These are phyloP conservation scores for Agonopterix subpropinquella DNA, from an alignment of 2,888 invertebrate species.

Conservation along the genomic window DNA sequence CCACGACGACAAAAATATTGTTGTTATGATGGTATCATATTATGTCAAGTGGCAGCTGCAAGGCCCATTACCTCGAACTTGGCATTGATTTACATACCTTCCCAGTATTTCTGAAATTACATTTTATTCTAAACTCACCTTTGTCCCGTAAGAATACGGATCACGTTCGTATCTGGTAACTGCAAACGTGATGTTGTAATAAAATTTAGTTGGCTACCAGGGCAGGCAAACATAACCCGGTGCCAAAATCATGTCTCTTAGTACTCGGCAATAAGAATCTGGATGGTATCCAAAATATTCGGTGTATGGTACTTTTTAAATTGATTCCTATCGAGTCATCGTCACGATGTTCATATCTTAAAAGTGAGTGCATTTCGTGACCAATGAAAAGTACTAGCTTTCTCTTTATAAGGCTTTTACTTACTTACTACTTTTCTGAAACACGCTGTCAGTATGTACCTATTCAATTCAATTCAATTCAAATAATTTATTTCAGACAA, in stretches of 20 bases:
- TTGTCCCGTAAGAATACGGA: conserved; percentile 19
- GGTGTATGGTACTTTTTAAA: no score
- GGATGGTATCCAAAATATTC: conserved; percentile 35
- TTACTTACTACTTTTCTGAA: no score
- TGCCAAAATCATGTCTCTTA: conserved; percentile 42
- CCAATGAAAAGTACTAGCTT: no score
- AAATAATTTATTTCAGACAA: no score
- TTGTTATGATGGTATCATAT: neutral
- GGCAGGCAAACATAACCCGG: conserved; percentile 24
- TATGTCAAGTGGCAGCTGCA: conserved; percentile 21
- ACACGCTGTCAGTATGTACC: no score
- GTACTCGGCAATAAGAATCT: conserved; percentile 41
- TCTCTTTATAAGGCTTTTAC: no score
- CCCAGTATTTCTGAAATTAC: conserved; percentile 3
- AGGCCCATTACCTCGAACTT: conserved; percentile 24
- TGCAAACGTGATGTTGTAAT: neutral
- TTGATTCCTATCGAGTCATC: no score
- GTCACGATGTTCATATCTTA: no score
- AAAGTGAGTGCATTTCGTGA: no score
- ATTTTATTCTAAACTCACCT: conserved; percentile 2
- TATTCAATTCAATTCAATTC: no score
- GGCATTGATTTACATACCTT: conserved; percentile 21
- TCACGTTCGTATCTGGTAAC: conserved; percentile 11
- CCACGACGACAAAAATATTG: conserved; percentile 10
- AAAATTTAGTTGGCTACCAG: conserved; percentile 21